These are phyloP conservation scores for Diaphora mendica DNA, from an alignment of 2,888 invertebrate species.

Conservation along the genomic window DNA sequence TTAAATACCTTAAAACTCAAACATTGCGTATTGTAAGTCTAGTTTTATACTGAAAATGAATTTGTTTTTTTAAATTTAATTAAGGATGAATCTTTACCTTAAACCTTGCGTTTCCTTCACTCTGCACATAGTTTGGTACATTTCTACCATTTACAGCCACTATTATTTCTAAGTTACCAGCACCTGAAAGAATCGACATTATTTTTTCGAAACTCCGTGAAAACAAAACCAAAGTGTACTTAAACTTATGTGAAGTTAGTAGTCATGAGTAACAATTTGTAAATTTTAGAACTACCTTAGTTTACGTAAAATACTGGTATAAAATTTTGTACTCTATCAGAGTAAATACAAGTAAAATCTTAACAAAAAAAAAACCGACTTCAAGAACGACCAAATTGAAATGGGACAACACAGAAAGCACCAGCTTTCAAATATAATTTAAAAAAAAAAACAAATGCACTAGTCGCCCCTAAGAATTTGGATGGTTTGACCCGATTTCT, in stretches of 20 bases:
- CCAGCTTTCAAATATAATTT: no score
- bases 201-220: not conserved
- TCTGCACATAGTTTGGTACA: slow-evolving; percentile 99
- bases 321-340: not conserved
- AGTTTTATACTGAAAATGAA: not conserved
- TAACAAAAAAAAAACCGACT: no score
- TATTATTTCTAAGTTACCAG: slow-evolving; percentile 98
- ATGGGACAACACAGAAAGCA: no score
- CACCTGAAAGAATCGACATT: slow-evolving; percentile 85
- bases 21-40: not conserved
- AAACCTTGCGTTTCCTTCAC: slow-evolving; percentile 98
- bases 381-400: no score
- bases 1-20: not conserved
- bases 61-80: not conserved
- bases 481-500: no score
- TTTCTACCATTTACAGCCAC: slow-evolving; percentile 98
- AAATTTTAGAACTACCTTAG: not conserved
- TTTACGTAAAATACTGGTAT: not conserved
- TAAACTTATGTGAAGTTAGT: not conserved
- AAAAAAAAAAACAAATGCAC: no score
- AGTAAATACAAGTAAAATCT: no score
- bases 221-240: not conserved
- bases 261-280: no score
- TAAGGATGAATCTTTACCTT: slow-evolving; percentile 80
- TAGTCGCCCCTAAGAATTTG: no score